Base-by-base conservation (phyloP, 1,140 invertebrate species). In the Drosophila bocqueti region DNA sequence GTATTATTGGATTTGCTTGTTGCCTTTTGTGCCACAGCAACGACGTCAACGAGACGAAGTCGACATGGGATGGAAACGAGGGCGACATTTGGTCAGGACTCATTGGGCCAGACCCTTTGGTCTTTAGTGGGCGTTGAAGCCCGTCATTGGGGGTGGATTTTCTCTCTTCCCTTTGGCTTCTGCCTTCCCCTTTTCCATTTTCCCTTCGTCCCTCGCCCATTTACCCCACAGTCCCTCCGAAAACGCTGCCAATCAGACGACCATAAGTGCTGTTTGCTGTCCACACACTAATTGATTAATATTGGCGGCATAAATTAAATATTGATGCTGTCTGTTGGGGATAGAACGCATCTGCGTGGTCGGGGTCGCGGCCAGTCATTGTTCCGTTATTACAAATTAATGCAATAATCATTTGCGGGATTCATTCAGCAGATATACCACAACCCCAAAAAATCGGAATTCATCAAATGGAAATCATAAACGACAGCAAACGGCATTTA, bases 1-100 rank as follows among this genome's bases (percentile, higher is more conserved):
- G 63, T 81, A 79, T 89, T 89, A 89, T 87, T 89, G 84, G 81
- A 87, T 89, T 87, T 87, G 83, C 72, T 83, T 87, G 82, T 83
- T 86, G 83, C 79, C 83, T 76, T 81, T 85, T 83, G 46, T 80
- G 73, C 57, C 59, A 38, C 67, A 36, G 52, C 71, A 72, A 40
- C 40, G 36, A 36, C 58, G 38, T 50, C 38, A 26, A 40, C 24
- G 67, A 31, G 67, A n/a, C 34, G 66, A 42, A 29, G 75, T 38
- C 21, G 52, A 38, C 21, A 36, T 16, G 54, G 54, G 21, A 54
- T 38, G 68, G 50, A 46, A 31, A 18, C 36, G 47, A 58, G 74
- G 71, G 64, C 62, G 52, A 76, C 72, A 80, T 66, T 84, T 84
- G 82, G 69, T 65, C 75, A 74, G 69, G 50, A 63, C 55, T 79